phyloP scores from a whole-genome alignment of 2,888 invertebrate species.

The Drosophila nr. perissopoda region DNA sequence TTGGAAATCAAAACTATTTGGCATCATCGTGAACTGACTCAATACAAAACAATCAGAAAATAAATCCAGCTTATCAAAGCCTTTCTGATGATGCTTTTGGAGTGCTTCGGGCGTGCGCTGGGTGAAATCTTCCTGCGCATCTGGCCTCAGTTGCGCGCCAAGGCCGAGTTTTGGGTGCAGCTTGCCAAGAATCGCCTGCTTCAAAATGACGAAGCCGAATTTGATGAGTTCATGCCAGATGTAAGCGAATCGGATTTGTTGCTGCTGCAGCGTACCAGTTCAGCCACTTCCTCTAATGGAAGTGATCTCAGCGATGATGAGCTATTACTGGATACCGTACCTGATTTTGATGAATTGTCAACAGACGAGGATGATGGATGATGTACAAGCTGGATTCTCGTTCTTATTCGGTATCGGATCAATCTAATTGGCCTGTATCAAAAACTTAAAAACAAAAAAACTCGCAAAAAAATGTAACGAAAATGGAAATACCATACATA shows the following conservation, averaged over 20 bases:
- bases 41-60: background rate
- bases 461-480: background rate
- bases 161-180: background rate
- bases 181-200: background rate
- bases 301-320: background rate
- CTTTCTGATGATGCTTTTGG: background rate
- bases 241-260: background rate
- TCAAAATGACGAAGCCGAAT: background rate
- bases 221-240: background rate
- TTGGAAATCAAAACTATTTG: background rate
- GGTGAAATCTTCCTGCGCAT: background rate
- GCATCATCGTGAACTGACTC: background rate
- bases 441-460: background rate
- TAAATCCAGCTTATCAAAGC: background rate
- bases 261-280: background rate
- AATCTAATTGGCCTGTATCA: background rate
- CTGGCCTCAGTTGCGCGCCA: background rate
- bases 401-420: background rate
- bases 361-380: background rate
- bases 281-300: background rate
- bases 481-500: background rate
- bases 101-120: background rate
- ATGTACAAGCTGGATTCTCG: background rate
- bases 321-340: background rate
- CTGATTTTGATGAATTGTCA: background rate